Evolutionary conservation across 2,113 vertebrate genomes (phyloP), one percentile per base, ranked within the genome.

Genomic region (Zosterops hypoxanthus): DNA sequence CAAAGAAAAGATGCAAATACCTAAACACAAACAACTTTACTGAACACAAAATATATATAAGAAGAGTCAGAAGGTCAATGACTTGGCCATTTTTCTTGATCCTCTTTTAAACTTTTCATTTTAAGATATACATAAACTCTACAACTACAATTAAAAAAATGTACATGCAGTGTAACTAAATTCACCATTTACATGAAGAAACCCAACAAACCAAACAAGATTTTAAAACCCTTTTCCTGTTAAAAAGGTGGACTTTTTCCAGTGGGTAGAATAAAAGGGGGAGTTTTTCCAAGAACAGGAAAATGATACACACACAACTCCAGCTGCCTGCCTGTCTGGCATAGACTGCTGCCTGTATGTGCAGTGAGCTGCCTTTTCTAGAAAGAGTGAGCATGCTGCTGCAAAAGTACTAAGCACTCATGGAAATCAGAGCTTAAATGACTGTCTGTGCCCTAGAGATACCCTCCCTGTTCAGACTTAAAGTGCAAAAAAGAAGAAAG

Each of bases 151-250:
- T 76, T 42, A 1, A 55, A 81, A 78, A 6, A 49, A 24, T 24
- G 47, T 4, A 1, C 0, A 3, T 6, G 14, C 14, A 55, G 2
- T 13, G 22, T 18, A 83, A 63, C 7, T 12, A 44, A 73, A 64
- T 26, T 90, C 24, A 59, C 11, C 12, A 36, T 57, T 60, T 61
- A n/a, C 19, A 41, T 47, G 39, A 64, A 23, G 24, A 73, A 42
- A 19, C 8, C 4, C 3, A 39, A 23, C 9, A 59, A 56, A 69
- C 8, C 24, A 42, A 86, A 63, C 4, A 41, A 41, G 31, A 46
- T 44, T 75, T 82, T 1, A 59, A 65, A 80, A 85, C 6, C 8
- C 4, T 57, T 28, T 77, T 70, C 17, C 8, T 36, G 3, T 60
- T 66, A 22, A 33, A 79, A 79, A 60, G 24, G 7, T 24, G 2